These are phyloP conservation scores for Bovichtus diacanthus DNA, from an alignment of 2,797 vertebrate genomes.

Conservation along the genomic window DNA sequence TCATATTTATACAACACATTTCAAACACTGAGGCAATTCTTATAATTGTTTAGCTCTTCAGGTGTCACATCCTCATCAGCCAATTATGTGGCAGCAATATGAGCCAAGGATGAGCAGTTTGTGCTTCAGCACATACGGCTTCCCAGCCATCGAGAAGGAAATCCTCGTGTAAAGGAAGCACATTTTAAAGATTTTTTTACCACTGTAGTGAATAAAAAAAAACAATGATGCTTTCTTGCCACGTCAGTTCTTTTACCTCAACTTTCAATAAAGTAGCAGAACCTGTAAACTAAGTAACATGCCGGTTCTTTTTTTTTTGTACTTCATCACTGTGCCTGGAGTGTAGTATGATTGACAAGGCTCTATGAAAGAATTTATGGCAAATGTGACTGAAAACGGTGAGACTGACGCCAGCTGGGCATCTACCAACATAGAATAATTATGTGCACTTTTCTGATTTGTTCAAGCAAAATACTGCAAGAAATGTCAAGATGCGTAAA, in stretches of 20 bases:
- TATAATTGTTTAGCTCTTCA: too few relatives aligned
- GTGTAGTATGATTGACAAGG: background rate
- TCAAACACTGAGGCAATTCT: too few relatives aligned
- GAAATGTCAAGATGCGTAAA: constrained; percentile 21
- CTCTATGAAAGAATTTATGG: background rate
- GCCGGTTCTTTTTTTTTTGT: too few relatives aligned
- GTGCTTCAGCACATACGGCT: too few relatives aligned
- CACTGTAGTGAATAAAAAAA: background rate
- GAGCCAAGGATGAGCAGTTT: too few relatives aligned
- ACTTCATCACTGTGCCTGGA: background rate
- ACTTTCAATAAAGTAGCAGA: background rate
- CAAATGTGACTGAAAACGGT: background rate
- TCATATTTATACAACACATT: too few relatives aligned
- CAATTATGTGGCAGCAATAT: too few relatives aligned
- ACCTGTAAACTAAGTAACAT: background rate
- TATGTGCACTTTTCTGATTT: background rate
- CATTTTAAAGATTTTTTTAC: background rate
- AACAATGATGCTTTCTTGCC: background rate
- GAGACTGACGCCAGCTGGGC: background rate
- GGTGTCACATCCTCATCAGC: too few relatives aligned
- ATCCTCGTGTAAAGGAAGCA: too few relatives aligned
- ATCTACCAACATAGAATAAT: background rate
- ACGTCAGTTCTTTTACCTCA: background rate
- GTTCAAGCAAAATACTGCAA: background rate
- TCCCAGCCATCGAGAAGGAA: too few relatives aligned